These are phyloP conservation scores for Sinelater perroti DNA, from an alignment of 2,888 invertebrate genomes.

Conservation along the genomic window DNA sequence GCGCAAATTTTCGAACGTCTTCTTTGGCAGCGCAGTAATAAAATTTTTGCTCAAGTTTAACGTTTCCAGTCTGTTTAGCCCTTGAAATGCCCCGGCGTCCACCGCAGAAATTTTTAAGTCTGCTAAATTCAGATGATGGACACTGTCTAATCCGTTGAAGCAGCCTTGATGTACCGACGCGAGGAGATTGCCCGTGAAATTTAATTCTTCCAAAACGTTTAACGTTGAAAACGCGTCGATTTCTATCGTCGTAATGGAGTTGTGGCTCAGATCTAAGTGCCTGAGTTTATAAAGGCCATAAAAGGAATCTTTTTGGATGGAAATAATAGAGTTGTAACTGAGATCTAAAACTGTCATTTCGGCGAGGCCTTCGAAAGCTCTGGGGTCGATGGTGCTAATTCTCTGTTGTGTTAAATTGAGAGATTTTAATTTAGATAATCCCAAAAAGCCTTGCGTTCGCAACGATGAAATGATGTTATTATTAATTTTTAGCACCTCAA, in stretches of 20 bases:
- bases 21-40: background rate
- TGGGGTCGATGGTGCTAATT: background rate
- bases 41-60: slow-evolving; percentile 14
- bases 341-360: slow-evolving; percentile 9
- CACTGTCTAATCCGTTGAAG: slow-evolving; percentile 10
- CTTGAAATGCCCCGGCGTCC: slow-evolving; percentile 10
- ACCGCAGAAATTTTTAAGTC: background rate
- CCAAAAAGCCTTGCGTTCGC: slow-evolving; percentile 1
- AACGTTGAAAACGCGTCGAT: slow-evolving; percentile 10
- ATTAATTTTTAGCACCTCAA: slow-evolving; percentile 42
- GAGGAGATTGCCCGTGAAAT: slow-evolving; percentile 13
- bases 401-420: slow-evolving; percentile 9
- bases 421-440: background rate
- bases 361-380: slow-evolving; percentile 8
- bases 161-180: background rate
- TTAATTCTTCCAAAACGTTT: slow-evolving; percentile 6
- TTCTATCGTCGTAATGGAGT: slow-evolving; percentile 12
- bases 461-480: slow-evolving; percentile 11
- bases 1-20: background rate
- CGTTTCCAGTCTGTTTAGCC: background rate
- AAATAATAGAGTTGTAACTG: slow-evolving; percentile 8
- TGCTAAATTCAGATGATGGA: slow-evolving; percentile 6
- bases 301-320: slow-evolving; percentile 9
- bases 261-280: slow-evolving; percentile 1
- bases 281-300: background rate